These are phyloP conservation scores for Agrotis ipsilon DNA, from an alignment of 2,888 invertebrate species.

Conservation along the genomic window DNA sequence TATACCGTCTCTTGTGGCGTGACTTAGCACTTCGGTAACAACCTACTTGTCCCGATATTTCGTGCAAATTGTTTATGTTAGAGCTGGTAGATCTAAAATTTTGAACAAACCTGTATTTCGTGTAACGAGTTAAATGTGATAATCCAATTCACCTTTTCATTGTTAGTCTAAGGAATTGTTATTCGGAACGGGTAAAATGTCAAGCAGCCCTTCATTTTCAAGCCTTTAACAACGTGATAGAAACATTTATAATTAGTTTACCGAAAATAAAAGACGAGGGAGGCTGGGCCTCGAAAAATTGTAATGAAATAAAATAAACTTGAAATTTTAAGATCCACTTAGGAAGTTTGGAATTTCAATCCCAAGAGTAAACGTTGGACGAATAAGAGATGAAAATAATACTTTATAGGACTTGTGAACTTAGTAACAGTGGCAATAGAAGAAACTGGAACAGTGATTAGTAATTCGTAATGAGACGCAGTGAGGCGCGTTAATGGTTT, in stretches of 20 bases:
- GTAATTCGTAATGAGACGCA: constrained; percentile 53
- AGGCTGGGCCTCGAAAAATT: constrained; percentile 49
- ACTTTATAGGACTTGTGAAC: constrained; percentile 55
- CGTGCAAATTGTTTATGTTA: constrained; percentile 35
- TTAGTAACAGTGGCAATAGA: constrained; percentile 25
- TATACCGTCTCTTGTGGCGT: constrained; percentile 60
- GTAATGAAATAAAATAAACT: constrained; percentile 62
- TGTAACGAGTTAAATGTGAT: constrained; percentile 21
- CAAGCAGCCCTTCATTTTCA: constrained; percentile 49
- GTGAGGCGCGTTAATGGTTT: constrained; percentile 40
- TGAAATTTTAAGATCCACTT: constrained; percentile 61
- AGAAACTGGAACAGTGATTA: constrained; percentile 50
- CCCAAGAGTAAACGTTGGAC: constrained; percentile 51
- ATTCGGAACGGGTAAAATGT: constrained; percentile 31
- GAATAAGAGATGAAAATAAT: constrained; percentile 57
- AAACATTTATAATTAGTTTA: constrained; percentile 54
- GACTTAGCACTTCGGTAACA: constrained; percentile 54
- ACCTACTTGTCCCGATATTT: constrained; percentile 46
- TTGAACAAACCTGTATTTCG: constrained; percentile 22
- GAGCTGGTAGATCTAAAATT: constrained; percentile 12
- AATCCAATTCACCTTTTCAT: constrained; percentile 47
- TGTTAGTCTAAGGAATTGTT: constrained; percentile 45
- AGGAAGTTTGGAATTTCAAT: constrained; percentile 59
- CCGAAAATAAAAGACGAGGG: constrained; percentile 41
- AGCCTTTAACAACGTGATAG: constrained; percentile 41